Base-by-base conservation (phyloP, 2,113 vertebrate genomes). In the Micromys minutus region DNA sequence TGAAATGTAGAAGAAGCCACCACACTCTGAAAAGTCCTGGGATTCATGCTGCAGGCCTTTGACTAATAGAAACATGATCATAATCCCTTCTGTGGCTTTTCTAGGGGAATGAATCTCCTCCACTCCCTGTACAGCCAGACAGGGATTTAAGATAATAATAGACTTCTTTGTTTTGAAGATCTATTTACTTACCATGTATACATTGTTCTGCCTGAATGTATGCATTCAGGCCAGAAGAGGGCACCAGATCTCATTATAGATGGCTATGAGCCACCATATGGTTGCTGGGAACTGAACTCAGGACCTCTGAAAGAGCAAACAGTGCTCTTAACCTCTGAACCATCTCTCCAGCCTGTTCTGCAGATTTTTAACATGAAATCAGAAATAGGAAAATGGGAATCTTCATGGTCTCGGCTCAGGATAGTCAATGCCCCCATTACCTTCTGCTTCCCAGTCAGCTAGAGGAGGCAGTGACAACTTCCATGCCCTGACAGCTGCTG, bases 301-400 rank as follows among this genome's bases (percentile, higher is more conserved):
- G n/a, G n/a, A n/a, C n/a, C n/a, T n/a, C n/a, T n/a, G n/a, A n/a
- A n/a, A n/a, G n/a, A n/a, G n/a, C n/a, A n/a, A n/a, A n/a, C n/a
- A n/a, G n/a, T n/a, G n/a, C n/a, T n/a, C n/a, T n/a, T n/a, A n/a
- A n/a, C n/a, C n/a, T n/a, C n/a, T n/a, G n/a, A n/a, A n/a, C n/a
- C n/a, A n/a, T n/a, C n/a, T n/a, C n/a, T n/a, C n/a, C n/a, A n/a
- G n/a, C n/a, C n/a, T 50, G 22, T 16, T 87, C 47, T 94, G 11
- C 61, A 93, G 79, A 91, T 87, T 84, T 94, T 31, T 39, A 79
- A 83, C 39, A 77, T 42, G 24, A 69, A 81, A 59, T 59, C 13
- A 39, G 47, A 21, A 39, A 22, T n/a, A 39, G 9, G 15, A 72
- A 36, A 16, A 72, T 39, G 36, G 59, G 50, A 75, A 90, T 34